Conservation (phyloP, 2,113 vertebrate genomes). For the Sula dactylatra region DNA sequence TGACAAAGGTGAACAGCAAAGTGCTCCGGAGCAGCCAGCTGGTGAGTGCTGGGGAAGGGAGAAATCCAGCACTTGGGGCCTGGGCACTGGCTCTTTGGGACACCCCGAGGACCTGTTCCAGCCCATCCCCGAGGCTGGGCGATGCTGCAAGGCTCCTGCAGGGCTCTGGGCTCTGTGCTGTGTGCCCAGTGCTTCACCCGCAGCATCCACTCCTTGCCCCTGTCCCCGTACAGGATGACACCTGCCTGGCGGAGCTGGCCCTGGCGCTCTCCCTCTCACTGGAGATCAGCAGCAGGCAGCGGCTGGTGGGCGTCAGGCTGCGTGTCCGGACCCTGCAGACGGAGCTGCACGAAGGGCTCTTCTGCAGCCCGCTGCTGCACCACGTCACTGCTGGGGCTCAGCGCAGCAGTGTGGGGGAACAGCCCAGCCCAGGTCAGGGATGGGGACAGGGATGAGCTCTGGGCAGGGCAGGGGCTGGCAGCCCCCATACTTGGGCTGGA, state of each 20-base stretch:
- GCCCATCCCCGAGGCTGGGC: rapidly evolving
- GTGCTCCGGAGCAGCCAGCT: constrained; percentile 90
- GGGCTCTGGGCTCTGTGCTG: not conserved
- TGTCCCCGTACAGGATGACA: constrained; percentile 74
- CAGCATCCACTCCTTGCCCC: not conserved
- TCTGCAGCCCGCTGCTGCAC: constrained; percentile 82
- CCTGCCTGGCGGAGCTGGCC: constrained; percentile 89
- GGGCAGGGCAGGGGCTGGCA: not conserved
- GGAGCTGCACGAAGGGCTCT: constrained; percentile 92
- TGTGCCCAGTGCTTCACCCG: not conserved
- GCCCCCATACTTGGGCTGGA: not conserved
- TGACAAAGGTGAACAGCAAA: constrained; percentile 93
- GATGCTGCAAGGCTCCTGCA: not conserved
- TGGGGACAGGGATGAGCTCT: too few relatives aligned
- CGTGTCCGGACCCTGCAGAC: constrained; percentile 80
- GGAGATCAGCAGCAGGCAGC: constrained; percentile 79
- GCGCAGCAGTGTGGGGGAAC: not conserved
- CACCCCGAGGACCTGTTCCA: not conserved
- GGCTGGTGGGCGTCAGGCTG: constrained; percentile 76
- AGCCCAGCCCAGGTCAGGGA: constrained; percentile 12
- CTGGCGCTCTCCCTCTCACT: constrained; percentile 84
- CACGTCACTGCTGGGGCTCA: not conserved
- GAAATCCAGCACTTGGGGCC: not conserved
- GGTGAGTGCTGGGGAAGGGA: constrained; percentile 74
- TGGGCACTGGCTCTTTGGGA: not conserved